Base-by-base conservation (phyloP, 2,797 vertebrate genomes). In the Margarornis squamiger region DNA sequence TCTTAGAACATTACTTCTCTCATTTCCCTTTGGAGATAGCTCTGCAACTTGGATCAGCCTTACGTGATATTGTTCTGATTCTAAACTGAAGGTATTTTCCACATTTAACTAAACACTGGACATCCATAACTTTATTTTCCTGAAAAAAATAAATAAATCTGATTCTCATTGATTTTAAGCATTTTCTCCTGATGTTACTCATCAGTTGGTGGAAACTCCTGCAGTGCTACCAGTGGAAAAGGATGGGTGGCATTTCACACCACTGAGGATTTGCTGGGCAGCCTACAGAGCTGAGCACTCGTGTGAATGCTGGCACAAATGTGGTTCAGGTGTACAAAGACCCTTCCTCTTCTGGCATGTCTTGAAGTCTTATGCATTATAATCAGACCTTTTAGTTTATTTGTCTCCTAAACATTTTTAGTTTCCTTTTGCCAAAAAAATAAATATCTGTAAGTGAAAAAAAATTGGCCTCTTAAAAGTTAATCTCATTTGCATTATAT, bases 401-500 rank as follows among this genome's bases (percentile, higher is more conserved):
- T 82, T 65, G 29, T 7, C 11, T 51, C 30, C 61, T 58, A 80
- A 80, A 54, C 1, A 23, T 41, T 83, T 86, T 77, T 34, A 38
- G 10, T 30, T 72, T 72, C 24, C 38, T 0, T 1, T 45, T 49
- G 20, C 68, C 6, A 34, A 83, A 86, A 82, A 89, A 74, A 6
- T 26, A 86, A 62, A 38, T 38, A 88, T 6, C 27, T 59, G 7
- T 22, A 72, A 83, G 12, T n/a, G 12, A 2, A 39, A 52, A 86
- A 76, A 68, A 80, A 38, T 3, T 49, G 3, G 5, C 13, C 26
- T 86, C 30, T 73, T 80, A 75, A 87, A 93, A 94, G 63, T 66
- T 86, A 79, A 84, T 94, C 63, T 84, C 55, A 93, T 82, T 81
- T 86, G n/a, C 52, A 76, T 86, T 94, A 38, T 76, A 38, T 57